Conservation (phyloP, 2,888 invertebrate genomes). For the Sthenelais limicola region DNA sequence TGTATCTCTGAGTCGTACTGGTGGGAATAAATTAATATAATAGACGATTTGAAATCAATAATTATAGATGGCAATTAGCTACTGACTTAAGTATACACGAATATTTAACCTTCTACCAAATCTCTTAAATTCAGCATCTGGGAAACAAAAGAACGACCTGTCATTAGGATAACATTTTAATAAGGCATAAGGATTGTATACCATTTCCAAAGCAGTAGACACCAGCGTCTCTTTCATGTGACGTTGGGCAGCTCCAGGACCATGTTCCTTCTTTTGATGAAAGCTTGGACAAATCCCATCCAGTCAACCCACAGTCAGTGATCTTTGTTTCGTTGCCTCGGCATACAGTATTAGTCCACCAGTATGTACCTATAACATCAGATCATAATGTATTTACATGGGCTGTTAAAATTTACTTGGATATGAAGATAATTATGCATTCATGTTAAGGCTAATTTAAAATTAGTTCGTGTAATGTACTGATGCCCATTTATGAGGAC, state of each 20-base stretch:
- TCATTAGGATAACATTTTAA: neutral
- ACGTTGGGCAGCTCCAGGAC: slow-evolving; percentile 19
- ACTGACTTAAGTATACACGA: neutral
- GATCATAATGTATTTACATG: no score
- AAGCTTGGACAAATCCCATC: slow-evolving; percentile 23
- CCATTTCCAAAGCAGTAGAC: slow-evolving; percentile 39
- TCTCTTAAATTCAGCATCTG: no score
- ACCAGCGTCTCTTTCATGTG: slow-evolving; percentile 32
- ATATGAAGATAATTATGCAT: no score
- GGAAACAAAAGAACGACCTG: neutral
- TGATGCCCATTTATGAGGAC: no score
- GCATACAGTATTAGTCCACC: slow-evolving; percentile 29
- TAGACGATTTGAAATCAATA: neutral
- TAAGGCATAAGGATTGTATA: no score
- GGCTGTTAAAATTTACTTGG: no score
- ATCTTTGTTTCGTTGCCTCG: slow-evolving; percentile 27
- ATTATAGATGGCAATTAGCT: neutral
- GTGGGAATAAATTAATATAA: neutral
- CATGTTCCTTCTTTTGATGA: neutral
- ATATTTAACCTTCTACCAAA: neutral
- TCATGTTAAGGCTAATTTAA: no score
- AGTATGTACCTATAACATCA: slow-evolving; percentile 20
- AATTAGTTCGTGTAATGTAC: no score
- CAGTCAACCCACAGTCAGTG: slow-evolving; percentile 20
- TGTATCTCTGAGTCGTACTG: slow-evolving; percentile 23